Conservation (phyloP, 2,113 vertebrate species). For the Syngnathoides biaculeatus region DNA sequence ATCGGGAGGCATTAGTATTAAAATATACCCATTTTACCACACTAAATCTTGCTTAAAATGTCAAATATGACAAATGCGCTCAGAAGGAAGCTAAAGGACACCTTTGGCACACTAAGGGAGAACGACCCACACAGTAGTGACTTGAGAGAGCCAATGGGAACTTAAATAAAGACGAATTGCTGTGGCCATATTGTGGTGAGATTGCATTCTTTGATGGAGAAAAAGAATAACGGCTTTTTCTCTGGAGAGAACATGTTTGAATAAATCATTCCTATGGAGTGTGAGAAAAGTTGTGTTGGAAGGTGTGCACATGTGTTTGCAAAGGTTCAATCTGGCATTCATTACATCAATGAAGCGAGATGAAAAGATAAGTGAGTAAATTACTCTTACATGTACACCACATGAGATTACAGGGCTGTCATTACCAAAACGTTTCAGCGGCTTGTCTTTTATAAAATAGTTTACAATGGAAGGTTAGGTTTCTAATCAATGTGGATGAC, state of each 20-base stretch:
- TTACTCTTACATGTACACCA: not conserved
- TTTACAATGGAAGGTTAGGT: not conserved
- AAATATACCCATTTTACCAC: constrained; percentile 28
- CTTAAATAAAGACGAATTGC: constrained; percentile 75
- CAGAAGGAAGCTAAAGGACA: constrained; percentile 48
- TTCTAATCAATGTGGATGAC: not conserved
- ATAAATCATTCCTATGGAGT: constrained; percentile 63
- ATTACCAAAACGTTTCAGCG: not conserved
- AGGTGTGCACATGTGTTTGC: constrained; percentile 6
- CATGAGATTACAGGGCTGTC: not conserved
- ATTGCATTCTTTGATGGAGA: constrained; percentile 69
- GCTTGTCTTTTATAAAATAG: not conserved
- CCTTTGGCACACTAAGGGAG: constrained; percentile 46
- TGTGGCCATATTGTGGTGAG: constrained; percentile 52
- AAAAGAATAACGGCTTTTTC: constrained; percentile 65
- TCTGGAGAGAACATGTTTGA: constrained; percentile 57
- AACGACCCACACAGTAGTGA: constrained; percentile 51
- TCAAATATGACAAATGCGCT: constrained; percentile 61
- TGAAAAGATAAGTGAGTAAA: constrained; percentile 21
- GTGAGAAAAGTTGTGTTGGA: constrained; percentile 22
- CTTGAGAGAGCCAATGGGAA: constrained; percentile 55
- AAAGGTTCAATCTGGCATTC: not conserved
- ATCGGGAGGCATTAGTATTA: constrained; percentile 13
- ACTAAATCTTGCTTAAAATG: constrained; percentile 26
- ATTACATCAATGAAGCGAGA: constrained; percentile 10